phyloP scores from a whole-genome alignment of 2,888 invertebrate genomes.

The Lucinisca nassula region DNA sequence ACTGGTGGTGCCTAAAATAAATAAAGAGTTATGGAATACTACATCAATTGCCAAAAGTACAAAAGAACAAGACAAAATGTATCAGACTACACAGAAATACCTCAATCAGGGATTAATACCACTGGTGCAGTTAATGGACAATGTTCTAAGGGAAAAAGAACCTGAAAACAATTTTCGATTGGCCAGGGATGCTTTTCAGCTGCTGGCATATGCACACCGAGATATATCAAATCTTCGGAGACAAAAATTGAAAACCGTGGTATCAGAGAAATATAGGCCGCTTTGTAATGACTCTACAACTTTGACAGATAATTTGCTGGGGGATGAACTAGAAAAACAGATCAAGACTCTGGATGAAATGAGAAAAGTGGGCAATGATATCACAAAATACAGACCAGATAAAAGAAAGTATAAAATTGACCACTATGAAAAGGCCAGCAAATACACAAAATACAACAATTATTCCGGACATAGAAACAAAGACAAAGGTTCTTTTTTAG shows the following conservation, averaged over 20 bases:
- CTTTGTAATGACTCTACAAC: not conserved
- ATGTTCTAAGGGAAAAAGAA: too few relatives aligned
- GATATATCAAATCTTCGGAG: not conserved
- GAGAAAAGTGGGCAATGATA: not conserved
- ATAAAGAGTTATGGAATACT: too few relatives aligned
- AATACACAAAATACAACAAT: not conserved
- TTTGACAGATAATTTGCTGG: not conserved
- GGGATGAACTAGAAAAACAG: slow-evolving; percentile 10
- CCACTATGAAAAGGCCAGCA: not conserved
- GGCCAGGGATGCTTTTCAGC: too few relatives aligned
- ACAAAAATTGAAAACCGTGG: not conserved
- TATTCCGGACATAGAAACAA: not conserved
- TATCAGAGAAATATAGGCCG: not conserved
- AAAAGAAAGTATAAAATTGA: not conserved
- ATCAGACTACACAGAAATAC: too few relatives aligned
- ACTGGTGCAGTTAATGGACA: too few relatives aligned
- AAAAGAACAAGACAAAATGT: not conserved
- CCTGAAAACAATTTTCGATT: too few relatives aligned
- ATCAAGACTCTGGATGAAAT: slow-evolving; percentile 6
- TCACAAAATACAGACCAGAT: not conserved
- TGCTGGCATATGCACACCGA: not conserved
- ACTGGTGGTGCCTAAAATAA: slow-evolving; percentile 1
- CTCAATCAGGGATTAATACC: too few relatives aligned
- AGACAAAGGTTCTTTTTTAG: not conserved
- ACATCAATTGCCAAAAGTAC: too few relatives aligned